Evolutionary conservation across 2,888 invertebrate species (phyloP).

Genomic region (Diarsia dahlii): DNA sequence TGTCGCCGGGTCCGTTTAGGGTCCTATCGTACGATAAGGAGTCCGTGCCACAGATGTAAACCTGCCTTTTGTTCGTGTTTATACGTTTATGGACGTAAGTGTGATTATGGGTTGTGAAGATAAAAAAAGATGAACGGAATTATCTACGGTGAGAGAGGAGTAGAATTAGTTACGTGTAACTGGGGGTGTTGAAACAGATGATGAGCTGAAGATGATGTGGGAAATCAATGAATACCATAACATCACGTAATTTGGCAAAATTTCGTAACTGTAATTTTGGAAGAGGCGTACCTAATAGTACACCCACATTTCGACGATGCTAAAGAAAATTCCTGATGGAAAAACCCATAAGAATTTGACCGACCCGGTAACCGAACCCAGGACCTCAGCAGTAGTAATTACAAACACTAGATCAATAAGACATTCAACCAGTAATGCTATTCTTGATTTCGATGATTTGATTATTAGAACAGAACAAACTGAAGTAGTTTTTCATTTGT

Average conservation of each 20-base stretch:
- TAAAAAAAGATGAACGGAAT: constrained; percentile 41
- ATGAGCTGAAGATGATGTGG: not conserved
- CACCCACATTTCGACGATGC: too few species aligned
- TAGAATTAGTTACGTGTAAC: not conserved
- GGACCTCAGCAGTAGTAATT: too few species aligned
- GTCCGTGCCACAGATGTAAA: constrained; percentile 53
- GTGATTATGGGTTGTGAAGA: constrained; percentile 24
- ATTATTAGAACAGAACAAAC: not conserved
- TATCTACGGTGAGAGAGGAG: not conserved
- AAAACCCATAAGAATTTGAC: too few species aligned
- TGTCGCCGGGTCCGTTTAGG: constrained; percentile 63
- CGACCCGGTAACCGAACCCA: too few species aligned
- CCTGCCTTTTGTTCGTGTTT: constrained; percentile 59
- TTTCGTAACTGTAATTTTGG: too few species aligned
- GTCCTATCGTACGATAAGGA: constrained; percentile 65
- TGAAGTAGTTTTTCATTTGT: not conserved
- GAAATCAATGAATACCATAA: too few species aligned
- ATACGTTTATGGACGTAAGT: constrained; percentile 45
- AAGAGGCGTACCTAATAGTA: too few species aligned
- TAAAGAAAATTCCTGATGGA: too few species aligned
- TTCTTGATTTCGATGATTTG: not conserved
- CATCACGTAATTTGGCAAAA: too few species aligned
- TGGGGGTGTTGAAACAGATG: not conserved
- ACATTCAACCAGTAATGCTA: not conserved
- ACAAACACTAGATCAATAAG: too few species aligned